These are phyloP conservation scores for Chouioia cunea DNA, from an alignment of 2,888 invertebrate species.

Conservation along the genomic window DNA sequence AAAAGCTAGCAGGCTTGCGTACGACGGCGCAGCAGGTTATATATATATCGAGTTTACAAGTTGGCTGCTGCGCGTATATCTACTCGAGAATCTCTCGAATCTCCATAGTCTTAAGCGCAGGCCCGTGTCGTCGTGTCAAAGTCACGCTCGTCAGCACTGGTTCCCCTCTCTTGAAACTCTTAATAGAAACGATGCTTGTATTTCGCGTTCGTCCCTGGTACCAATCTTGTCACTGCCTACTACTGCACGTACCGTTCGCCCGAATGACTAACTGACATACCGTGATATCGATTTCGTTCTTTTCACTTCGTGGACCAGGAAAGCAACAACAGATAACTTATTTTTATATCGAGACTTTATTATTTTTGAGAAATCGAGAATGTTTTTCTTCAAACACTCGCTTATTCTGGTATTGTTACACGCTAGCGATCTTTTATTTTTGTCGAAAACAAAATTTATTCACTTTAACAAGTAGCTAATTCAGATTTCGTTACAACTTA, in stretches of 20 bases:
- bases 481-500: too few species aligned
- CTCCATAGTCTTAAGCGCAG: conserved; percentile 58
- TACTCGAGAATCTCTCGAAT: neutral
- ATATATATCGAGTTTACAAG: conserved; percentile 33
- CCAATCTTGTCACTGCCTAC: conserved; percentile 49
- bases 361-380: conserved; percentile 27
- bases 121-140: conserved; percentile 64
- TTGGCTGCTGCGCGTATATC: conserved; percentile 9
- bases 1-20: too few species aligned
- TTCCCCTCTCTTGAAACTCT: conserved; percentile 48
- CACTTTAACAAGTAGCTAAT: too few species aligned
- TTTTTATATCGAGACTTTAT: conserved; percentile 36
- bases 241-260: conserved; percentile 51
- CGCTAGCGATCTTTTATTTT: conserved; percentile 5
- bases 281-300: conserved; percentile 47
- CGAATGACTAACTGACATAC: conserved; percentile 58
- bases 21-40: too few species aligned
- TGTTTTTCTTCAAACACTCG: conserved; percentile 11
- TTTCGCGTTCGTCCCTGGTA: conserved; percentile 43
- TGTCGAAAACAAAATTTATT: neutral
- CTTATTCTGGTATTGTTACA: neutral
- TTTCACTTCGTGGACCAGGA: neutral
- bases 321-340: conserved; percentile 21
- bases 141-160: conserved; percentile 55
- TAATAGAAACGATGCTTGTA: conserved; percentile 59